Conservation (phyloP, 2,113 vertebrate genomes). For the Siniperca knerii region DNA sequence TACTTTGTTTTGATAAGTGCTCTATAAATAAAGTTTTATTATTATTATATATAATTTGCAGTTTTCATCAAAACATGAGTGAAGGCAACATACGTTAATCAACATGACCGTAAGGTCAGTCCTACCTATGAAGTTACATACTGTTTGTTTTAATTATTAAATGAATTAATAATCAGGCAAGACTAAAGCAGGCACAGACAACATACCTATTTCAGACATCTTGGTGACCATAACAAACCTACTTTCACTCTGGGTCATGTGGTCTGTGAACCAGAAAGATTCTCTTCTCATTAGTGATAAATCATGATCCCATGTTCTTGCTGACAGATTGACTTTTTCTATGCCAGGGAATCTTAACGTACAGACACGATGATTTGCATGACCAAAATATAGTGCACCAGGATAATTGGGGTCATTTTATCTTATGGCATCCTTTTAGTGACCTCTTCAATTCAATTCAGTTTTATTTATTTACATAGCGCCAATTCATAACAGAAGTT, state of each 20-base stretch:
- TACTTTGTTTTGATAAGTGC: too few relatives aligned
- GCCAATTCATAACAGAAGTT: too few relatives aligned
- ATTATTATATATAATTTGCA: too few relatives aligned
- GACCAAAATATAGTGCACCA: slow-evolving; percentile 5
- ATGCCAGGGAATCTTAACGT: slow-evolving; percentile 6
- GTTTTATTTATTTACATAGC: too few relatives aligned
- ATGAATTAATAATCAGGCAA: too few relatives aligned
- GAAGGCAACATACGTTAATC: neutral
- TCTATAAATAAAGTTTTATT: too few relatives aligned
- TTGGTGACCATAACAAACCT: neutral
- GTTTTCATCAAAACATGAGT: neutral
- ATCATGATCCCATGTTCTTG: neutral
- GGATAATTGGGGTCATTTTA: slow-evolving; percentile 20
- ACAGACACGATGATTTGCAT: neutral
- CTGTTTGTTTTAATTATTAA: neutral
- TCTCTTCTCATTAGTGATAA: neutral
- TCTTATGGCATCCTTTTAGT: slow-evolving; percentile 5
- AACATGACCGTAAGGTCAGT: neutral
- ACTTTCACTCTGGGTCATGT: neutral
- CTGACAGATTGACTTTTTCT: slow-evolving; percentile 42
- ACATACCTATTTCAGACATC: neutral
- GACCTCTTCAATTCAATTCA: neutral
- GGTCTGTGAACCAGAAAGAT: slow-evolving; percentile 8
- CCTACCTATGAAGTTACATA: neutral
- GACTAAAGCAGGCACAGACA: neutral